Evolutionary conservation across 1,140 invertebrate genomes (phyloP), one percentile per base, ranked within the genome.

Genomic region (Drosophila subpulchrella): DNA sequence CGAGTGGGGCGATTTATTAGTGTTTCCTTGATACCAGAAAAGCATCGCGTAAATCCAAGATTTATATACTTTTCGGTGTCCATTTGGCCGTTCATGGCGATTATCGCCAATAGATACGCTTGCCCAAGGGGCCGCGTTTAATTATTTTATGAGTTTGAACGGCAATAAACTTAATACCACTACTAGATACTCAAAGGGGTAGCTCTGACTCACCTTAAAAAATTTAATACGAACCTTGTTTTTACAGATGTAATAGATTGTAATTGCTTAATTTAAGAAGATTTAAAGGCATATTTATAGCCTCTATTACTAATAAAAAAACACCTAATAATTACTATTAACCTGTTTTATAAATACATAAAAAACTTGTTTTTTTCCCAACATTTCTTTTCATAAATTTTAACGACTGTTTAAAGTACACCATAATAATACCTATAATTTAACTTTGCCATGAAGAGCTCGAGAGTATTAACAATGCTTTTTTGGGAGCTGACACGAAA

Each of bases 11-110:
- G 20, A n/a, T 67, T 54, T 59, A 50, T 59, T 75, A 60, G 44
- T 51, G 24, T 55, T 51, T 42, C 38, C 48, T 50, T 24, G 44
- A 54, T 75, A 38, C 38, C 38, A 58, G 54, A 36, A 30, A 50
- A 39, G 34, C 1, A 42, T n/a, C 30, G 27, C 10, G 38, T n/a
- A 70, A 78, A 78, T 82, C 74, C 62, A 53, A 57, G 68, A 83
- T 82, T 81, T 82, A 75, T 68, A 15, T 56, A 56, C 32, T 34
- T 42, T 17, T 10, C 13, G 51, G 50, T 56, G 58, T 56, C 47
- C 70, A 51, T 63, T 51, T n/a, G 50, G 39, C 50, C 70, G 17
- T 56, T 62, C 10, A 3, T 0, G 24, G 36, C 10, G 47, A 73
- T 75, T 56, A 74, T 74, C 51, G 38, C 0, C 1, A 34, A 7